Base-by-base conservation (phyloP, 1,140 invertebrate genomes). In the Megalopta genalis region DNA sequence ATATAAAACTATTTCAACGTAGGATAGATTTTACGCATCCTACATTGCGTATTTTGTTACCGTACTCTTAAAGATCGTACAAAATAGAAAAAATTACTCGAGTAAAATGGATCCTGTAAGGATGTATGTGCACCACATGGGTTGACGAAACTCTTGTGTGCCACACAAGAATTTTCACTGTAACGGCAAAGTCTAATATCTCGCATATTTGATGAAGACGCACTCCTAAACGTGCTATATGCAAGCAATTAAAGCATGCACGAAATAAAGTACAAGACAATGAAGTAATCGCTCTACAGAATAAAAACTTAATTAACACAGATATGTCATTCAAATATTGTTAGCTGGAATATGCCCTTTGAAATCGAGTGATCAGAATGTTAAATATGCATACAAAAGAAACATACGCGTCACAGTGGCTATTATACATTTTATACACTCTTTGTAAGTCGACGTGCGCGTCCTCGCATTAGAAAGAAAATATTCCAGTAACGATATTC, bases 241-340 rank as follows among this genome's bases (percentile, higher is more conserved):
- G 87, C 87, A 91, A 91, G 88, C 90, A 85, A 84, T 90, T 90
- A 89, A 88, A 82, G 60, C 90, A 90, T 92, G 90, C 90, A 87
- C 83, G 67, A 91, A 88, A 88, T 77, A 87, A 84, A 87, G 81
- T 79, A 83, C 71, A 87, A 81, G 88, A 89, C 67, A 86, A 90
- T 86, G 82, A 88, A 86, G 75, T 89, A 83, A 88, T 80, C 67
- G 70, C 82, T 85, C 71, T 85, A 83, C 80, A 71, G 59, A 78
- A 72, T 46, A 86, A 82, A 83, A 68, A 84, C 46, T 63, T 37
- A 80, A 75, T 75, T 67, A 81, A 79, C 57, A 86, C 70, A 86
- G n/a, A 84, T 84, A 71, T 85, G 70, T 64, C 66, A 73, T 75
- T 75, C 66, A 80, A 65, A 62, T 75, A 81, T 39, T 72, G 27